phyloP scores from a whole-genome alignment of 2,888 invertebrate species.

The Octonoba sinensis region DNA sequence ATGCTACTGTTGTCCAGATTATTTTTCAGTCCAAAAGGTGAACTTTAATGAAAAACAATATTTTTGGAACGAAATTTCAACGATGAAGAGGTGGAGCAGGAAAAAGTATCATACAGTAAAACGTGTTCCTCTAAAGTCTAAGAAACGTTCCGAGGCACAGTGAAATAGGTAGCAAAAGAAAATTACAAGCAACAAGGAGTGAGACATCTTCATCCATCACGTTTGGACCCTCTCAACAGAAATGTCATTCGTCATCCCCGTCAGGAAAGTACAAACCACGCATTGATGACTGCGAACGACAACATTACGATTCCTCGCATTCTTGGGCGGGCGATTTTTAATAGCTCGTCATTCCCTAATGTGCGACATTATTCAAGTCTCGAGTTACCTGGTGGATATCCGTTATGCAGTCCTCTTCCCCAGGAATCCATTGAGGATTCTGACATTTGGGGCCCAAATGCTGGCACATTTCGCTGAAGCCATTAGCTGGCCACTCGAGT shows the following conservation, averaged over 20 bases:
- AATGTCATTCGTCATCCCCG: conserved; percentile 35
- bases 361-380: conserved; percentile 63
- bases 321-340: conserved; percentile 49
- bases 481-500: conserved; percentile 59
- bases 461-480: conserved; percentile 43
- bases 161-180: too few relatives aligned
- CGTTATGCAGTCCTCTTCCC: conserved; percentile 31
- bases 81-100: too few relatives aligned
- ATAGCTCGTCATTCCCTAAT: conserved; percentile 55
- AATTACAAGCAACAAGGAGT: conserved; percentile 8
- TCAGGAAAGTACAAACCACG: conserved; percentile 37
- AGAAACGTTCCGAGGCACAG: too few relatives aligned
- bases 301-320: conserved; percentile 62
- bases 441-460: conserved; percentile 62
- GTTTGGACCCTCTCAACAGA: conserved; percentile 19
- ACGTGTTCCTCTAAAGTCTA: too few relatives aligned
- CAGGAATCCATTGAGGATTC: conserved; percentile 20
- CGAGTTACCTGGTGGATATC: conserved; percentile 40
- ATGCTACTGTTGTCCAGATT: too few relatives aligned
- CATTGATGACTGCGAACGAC: conserved; percentile 57
- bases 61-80: too few relatives aligned
- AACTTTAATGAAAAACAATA: too few relatives aligned
- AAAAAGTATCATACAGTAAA: too few relatives aligned
- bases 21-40: too few relatives aligned
- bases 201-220: conserved; percentile 49